These are phyloP conservation scores for Acanthosepion esculentum DNA, from an alignment of 2,888 invertebrate genomes.

Conservation along the genomic window DNA sequence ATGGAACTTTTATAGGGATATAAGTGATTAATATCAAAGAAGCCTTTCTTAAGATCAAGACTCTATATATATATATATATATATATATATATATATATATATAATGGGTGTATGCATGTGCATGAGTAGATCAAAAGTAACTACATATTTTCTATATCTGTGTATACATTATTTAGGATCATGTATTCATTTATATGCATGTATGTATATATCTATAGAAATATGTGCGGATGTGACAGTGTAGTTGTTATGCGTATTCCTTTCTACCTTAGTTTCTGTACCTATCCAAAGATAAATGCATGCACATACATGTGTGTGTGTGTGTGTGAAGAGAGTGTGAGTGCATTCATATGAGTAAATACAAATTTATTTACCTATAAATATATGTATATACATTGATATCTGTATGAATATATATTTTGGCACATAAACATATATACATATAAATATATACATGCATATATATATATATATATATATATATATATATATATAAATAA, in stretches of 20 bases:
- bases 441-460: background rate
- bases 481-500: too few relatives aligned
- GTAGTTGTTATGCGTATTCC: background rate
- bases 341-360: background rate
- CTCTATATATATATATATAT: too few relatives aligned
- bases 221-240: background rate
- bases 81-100: background rate
- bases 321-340: too few relatives aligned
- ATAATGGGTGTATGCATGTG: background rate
- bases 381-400: background rate
- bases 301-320: background rate
- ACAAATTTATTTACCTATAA: background rate
- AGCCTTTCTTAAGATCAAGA: background rate
- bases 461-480: too few relatives aligned
- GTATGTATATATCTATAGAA: too few relatives aligned
- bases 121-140: too few relatives aligned
- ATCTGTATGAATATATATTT: background rate
- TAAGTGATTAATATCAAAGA: slow-evolving; percentile 33
- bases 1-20: background rate
- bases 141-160: too few relatives aligned
- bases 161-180: too few relatives aligned
- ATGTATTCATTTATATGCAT: too few relatives aligned
- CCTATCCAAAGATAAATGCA: background rate
- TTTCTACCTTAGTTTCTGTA: background rate
- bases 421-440: background rate